Evolutionary conservation across 2,797 vertebrate genomes (phyloP).

Genomic region (Sibirionetta formosa): DNA sequence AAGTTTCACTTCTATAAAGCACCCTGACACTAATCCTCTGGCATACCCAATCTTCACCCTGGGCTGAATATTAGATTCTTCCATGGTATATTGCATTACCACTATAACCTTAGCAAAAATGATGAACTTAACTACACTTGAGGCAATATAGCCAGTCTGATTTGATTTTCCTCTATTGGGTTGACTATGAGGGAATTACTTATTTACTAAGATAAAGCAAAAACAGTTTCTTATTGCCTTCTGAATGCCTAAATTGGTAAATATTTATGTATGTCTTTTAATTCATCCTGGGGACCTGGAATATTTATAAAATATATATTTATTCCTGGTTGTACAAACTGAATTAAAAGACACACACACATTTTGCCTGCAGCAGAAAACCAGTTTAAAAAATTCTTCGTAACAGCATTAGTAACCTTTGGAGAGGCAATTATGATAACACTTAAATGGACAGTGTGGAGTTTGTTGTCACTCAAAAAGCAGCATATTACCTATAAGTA

Average conservation of each 20-base stretch:
- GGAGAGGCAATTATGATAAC: constrained; percentile 75
- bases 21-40: constrained; percentile 90
- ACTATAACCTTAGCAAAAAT: constrained; percentile 88
- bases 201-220: constrained; percentile 87
- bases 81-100: constrained; percentile 87
- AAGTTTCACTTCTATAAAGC: constrained; percentile 89
- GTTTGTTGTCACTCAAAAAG: constrained; percentile 72
- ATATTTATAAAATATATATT: constrained; percentile 76
- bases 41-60: constrained; percentile 87
- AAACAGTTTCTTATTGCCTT: constrained; percentile 81
- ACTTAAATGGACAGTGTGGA: constrained; percentile 66
- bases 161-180: constrained; percentile 85
- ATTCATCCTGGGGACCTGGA: constrained; percentile 75
- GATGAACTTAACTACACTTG: constrained; percentile 88
- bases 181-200: constrained; percentile 82
- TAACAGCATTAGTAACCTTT: constrained; percentile 79
- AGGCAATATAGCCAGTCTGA: constrained; percentile 85
- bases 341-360: constrained; percentile 51
- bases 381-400: constrained; percentile 67
- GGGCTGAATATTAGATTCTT: constrained; percentile 90
- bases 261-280: constrained; percentile 82
- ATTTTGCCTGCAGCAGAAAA: constrained; percentile 74
- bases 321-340: constrained; percentile 58
- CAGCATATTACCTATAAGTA: constrained; percentile 17
- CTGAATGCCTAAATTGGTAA: constrained; percentile 81